A percentile compares a stretch with the other conserved stretches of the same genome.
Evolutionary conservation across 1,140 invertebrate species (phyloP).

Genomic region (Papilio polytes): DNA sequence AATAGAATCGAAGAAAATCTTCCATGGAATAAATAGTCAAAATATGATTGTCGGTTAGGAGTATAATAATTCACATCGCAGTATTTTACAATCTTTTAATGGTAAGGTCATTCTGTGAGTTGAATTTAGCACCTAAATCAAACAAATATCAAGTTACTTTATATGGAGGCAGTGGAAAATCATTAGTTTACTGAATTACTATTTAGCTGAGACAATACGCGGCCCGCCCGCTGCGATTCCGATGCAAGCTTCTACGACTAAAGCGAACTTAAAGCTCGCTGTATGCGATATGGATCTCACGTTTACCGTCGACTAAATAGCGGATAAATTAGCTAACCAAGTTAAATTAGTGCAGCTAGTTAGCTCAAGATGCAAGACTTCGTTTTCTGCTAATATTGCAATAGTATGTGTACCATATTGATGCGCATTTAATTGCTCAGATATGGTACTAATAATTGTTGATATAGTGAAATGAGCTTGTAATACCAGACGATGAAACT

Average conservation of each 20-base stretch:
- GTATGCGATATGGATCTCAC: conserved; percentile 78
- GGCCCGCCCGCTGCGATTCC: conserved; percentile 68
- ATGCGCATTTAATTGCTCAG: background rate
- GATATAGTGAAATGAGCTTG: background rate
- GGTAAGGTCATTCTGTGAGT: conserved; percentile 8
- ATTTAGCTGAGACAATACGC: conserved; percentile 58
- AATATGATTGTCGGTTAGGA: background rate
- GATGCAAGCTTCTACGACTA: conserved; percentile 54
- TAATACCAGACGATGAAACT: background rate
- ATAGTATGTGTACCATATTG: background rate
- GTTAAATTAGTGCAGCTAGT: conserved; percentile 70
- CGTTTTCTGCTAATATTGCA: conserved; percentile 39
- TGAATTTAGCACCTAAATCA: conserved; percentile 16
- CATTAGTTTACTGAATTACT: conserved; percentile 60
- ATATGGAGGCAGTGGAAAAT: conserved; percentile 40
- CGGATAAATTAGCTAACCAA: conserved; percentile 79
- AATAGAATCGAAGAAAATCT: background rate
- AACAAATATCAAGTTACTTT: conserved; percentile 6
- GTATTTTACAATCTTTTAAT: background rate
- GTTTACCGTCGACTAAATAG: conserved; percentile 76
- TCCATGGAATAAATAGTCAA: background rate
- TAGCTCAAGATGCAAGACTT: conserved; percentile 49
- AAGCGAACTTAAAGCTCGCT: conserved; percentile 59
- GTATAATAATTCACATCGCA: background rate
- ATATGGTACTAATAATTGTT: background rate